Evolutionary conservation across 2,888 invertebrate species (phyloP), one percentile per base, ranked within the genome.

Genomic region (Gerris lacustris): DNA sequence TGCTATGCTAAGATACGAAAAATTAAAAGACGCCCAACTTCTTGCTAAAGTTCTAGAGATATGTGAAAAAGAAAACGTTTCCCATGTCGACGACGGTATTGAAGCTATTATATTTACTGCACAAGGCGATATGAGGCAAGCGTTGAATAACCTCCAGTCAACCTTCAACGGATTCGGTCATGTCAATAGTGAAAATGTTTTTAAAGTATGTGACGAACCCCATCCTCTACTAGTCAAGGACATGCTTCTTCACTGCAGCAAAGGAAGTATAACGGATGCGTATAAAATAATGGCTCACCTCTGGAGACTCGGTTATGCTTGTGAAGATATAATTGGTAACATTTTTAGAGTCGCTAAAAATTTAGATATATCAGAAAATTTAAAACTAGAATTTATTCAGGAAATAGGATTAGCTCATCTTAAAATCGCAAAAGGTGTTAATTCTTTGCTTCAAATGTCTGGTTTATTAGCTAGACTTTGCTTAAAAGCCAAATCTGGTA

Each of bases 121-220:
- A 0, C 97, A 99, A 82, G 99, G 99, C 0, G 99, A 99, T 81
- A 92, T 99, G 92, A 85, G 99, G 77, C 95, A 99, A 79, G 98
- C 92, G 0, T 83, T 99, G 67, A 99, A 99, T 82, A 99, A 99
- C 84, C 82, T 99, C 70, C 98, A 99, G 82, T 94, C 95, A 0
- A 95, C 95, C 0, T 89, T 89, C 68, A 94, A 96, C 80, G 95
- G 94, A 7, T 97, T 95, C 82, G 90, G 89, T 0, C 88, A 89
- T 77, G 90, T 99, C n/a, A 92, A 89, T 75, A 88, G 92, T 68
- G 90, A 91, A 76, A 94, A 96, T 83, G 99, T 99, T 31, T 98
- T 97, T 80, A 96, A 96, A 85, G 96, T 98, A 9, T 99, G 99
- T 80, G 99, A 99, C 81, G 98, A 99, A 81, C 99, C 99, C 0